Evolutionary conservation across 2,888 invertebrate genomes (phyloP).

Genomic region (Baccha elongata): DNA sequence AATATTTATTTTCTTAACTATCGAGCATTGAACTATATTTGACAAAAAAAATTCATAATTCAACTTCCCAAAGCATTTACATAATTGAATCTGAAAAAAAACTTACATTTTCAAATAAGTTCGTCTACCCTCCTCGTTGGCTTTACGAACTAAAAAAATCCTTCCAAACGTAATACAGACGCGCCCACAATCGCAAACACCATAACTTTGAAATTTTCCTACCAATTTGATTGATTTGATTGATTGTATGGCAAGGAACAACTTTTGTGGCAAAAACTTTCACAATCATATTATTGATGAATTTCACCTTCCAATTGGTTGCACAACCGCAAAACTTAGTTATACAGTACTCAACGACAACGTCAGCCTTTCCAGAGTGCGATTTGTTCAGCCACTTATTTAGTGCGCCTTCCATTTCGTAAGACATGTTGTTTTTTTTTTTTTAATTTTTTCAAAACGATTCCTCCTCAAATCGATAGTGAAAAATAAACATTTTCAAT

Average conservation of each 20-base stretch:
- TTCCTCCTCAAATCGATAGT: constrained; percentile 16
- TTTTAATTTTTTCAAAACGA: background rate
- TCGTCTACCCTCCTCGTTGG: background rate
- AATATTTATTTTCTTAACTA: too few species aligned
- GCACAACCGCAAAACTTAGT: constrained; percentile 18
- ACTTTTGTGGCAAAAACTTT: constrained; percentile 42
- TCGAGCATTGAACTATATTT: too few species aligned
- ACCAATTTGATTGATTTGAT: constrained; percentile 51
- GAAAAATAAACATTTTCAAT: constrained; percentile 47
- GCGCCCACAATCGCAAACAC: background rate
- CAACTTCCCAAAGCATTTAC: background rate
- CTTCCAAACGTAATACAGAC: background rate
- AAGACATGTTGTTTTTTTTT: background rate
- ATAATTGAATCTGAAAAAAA: constrained; percentile 1
- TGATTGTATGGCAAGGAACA: constrained; percentile 45
- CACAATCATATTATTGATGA: constrained; percentile 64
- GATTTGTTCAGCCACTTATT: constrained; percentile 25
- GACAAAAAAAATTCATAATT: background rate
- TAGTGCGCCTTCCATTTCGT: constrained; percentile 16
- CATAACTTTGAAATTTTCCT: constrained; percentile 11
- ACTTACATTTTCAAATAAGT: background rate
- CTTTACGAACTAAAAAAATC: background rate
- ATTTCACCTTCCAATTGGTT: constrained; percentile 57
- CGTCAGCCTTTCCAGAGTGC: background rate
- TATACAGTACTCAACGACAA: background rate